These are phyloP conservation scores for Rissa tridactyla DNA, from an alignment of 2,113 vertebrate species.

Conservation along the genomic window DNA sequence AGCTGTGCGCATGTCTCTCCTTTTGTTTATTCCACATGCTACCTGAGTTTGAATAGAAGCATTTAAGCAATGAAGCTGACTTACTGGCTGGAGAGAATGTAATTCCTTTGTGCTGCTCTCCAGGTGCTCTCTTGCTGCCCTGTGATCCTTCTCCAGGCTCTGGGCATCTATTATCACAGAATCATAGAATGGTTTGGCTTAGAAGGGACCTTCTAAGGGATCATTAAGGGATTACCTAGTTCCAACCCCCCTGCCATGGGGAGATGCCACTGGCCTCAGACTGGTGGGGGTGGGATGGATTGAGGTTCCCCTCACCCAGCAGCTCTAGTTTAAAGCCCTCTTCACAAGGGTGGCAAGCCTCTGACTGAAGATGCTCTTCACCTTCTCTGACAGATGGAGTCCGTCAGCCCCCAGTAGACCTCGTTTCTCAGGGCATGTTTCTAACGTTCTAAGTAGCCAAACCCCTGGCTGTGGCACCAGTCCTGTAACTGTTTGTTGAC, in stretches of 20 bases:
- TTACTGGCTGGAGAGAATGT: background rate
- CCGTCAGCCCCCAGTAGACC: background rate
- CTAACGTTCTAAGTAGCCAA: background rate
- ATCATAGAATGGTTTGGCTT: too few relatives aligned
- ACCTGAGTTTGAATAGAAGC: background rate
- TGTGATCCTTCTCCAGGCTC: background rate
- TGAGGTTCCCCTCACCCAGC: background rate
- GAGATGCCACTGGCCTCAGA: background rate
- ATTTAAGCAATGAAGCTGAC: background rate
- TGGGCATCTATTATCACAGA: too few relatives aligned
- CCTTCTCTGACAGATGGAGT: background rate
- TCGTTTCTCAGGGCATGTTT: background rate
- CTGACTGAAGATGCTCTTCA: background rate
- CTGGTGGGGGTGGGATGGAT: background rate
- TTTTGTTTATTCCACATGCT: background rate
- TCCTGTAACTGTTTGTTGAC: background rate
- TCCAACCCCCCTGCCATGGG: too few relatives aligned
- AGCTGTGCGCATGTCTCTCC: background rate
- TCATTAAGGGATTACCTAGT: too few relatives aligned
- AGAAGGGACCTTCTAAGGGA: too few relatives aligned
- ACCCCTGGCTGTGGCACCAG: background rate
- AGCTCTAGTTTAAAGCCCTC: background rate
- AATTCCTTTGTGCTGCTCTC: background rate
- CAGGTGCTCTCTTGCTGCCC: background rate
- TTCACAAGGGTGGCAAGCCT: background rate